phyloP scores from a whole-genome alignment of 2,888 invertebrate species.

The Agrotis puta region DNA sequence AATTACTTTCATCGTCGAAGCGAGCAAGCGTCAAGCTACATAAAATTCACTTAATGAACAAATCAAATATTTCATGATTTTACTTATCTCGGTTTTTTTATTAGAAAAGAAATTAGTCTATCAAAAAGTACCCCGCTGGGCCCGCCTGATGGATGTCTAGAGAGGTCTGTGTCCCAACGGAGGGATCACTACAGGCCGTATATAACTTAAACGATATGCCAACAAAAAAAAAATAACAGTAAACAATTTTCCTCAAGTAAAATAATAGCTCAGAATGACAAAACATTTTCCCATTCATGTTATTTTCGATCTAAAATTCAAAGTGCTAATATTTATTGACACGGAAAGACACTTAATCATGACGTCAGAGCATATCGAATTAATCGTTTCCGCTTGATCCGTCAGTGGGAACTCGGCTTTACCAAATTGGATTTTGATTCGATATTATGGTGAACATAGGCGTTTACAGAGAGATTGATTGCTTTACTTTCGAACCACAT shows the following conservation, averaged over 20 bases:
- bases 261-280: not conserved
- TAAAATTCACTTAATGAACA: constrained; percentile 20
- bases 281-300: constrained; percentile 1
- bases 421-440: constrained; percentile 62
- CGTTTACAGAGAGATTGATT: constrained; percentile 57
- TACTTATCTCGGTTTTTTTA: constrained; percentile 20
- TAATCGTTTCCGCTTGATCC: constrained; percentile 59
- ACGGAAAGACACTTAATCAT: constrained; percentile 50
- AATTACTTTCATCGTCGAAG: constrained; percentile 30
- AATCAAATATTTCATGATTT: constrained; percentile 31
- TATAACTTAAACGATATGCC: not conserved
- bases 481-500: constrained; percentile 52
- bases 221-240: not conserved
- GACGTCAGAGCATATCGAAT: constrained; percentile 57
- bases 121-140: not conserved
- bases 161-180: not conserved
- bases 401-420: constrained; percentile 53
- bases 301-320: constrained; percentile 21
- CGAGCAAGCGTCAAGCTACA: constrained; percentile 10
- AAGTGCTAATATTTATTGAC: constrained; percentile 48
- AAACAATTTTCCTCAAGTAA: not conserved
- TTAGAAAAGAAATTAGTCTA: not conserved
- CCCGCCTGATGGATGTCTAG: no score
- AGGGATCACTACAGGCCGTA: not conserved
- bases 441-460: constrained; percentile 56